Evolutionary conservation across 2,797 vertebrate species (phyloP).

Genomic region (Lepus townsendii): DNA sequence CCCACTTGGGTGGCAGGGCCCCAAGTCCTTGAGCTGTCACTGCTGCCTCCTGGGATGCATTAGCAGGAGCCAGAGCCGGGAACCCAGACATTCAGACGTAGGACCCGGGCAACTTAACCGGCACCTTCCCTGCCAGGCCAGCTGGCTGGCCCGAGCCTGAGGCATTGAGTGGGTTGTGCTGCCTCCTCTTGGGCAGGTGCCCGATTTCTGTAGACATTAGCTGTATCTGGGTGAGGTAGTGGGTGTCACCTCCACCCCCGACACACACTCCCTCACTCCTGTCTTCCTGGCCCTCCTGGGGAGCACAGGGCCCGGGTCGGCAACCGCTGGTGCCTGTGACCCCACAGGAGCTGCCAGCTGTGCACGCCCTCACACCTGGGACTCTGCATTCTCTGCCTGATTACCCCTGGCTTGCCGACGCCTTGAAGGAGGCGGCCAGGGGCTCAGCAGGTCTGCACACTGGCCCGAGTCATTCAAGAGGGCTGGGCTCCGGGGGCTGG

Average conservation of each 20-base stretch:
- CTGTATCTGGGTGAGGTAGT: not conserved
- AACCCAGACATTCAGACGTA: too few species aligned
- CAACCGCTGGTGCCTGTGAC: not conserved
- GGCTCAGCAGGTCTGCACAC: rapidly evolving
- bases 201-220: not conserved
- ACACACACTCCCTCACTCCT: not conserved
- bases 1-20: too few species aligned
- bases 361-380: not conserved
- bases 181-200: not conserved
- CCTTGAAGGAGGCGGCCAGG: not conserved
- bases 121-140: too few species aligned
- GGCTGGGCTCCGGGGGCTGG: too few species aligned
- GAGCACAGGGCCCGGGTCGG: not conserved
- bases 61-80: too few species aligned
- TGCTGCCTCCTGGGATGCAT: too few species aligned
- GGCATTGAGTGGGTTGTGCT: not conserved
- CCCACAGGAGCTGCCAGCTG: not conserved
- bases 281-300: not conserved
- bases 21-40: too few species aligned
- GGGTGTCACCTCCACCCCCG: too few species aligned
- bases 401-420: not conserved
- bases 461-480: not conserved
- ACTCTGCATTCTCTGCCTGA: rapidly evolving
- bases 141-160: not conserved
- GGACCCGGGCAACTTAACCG: too few species aligned